A percentile compares a stretch with the other conserved stretches of the same genome.
Evolutionary conservation across 2,888 invertebrate genomes (phyloP).

Genomic region (Mimumesa dahlbomi): DNA sequence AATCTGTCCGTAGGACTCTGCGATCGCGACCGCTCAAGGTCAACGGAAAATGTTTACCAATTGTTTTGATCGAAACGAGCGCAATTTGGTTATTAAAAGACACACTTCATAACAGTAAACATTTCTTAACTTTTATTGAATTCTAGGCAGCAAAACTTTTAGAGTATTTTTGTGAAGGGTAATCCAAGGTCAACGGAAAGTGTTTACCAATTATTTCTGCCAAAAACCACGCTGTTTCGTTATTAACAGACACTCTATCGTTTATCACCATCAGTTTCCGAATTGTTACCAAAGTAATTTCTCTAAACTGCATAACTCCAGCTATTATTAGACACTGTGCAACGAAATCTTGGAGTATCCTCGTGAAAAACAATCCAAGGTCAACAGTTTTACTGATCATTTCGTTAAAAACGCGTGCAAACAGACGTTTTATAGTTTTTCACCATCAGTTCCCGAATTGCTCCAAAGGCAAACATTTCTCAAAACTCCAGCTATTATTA

Average conservation of each 20-base stretch:
- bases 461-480: no score
- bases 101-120: no score
- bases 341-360: no score
- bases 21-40: constrained; percentile 26
- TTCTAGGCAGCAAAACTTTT: no score
- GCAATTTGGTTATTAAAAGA: constrained; percentile 48
- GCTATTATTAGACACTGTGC: no score
- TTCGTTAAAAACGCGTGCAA: constrained; percentile 38
- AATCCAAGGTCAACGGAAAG: constrained; percentile 28
- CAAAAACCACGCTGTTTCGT: constrained; percentile 46
- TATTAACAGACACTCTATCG: constrained; percentile 33
- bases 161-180: no score
- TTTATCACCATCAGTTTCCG: no score
- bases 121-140: no score
- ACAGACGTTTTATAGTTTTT: constrained; percentile 8
- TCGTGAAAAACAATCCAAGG: constrained; percentile 12
- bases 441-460: no score
- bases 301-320: no score
- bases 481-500: no score
- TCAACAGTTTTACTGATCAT: constrained; percentile 34
- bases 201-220: constrained; percentile 37
- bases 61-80: constrained; percentile 36
- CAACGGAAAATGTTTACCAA: constrained; percentile 35
- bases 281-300: no score
- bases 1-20: constrained; percentile 38